These are phyloP conservation scores for Siphamia tubifer DNA, from an alignment of 2,113 vertebrate genomes.

Conservation along the genomic window DNA sequence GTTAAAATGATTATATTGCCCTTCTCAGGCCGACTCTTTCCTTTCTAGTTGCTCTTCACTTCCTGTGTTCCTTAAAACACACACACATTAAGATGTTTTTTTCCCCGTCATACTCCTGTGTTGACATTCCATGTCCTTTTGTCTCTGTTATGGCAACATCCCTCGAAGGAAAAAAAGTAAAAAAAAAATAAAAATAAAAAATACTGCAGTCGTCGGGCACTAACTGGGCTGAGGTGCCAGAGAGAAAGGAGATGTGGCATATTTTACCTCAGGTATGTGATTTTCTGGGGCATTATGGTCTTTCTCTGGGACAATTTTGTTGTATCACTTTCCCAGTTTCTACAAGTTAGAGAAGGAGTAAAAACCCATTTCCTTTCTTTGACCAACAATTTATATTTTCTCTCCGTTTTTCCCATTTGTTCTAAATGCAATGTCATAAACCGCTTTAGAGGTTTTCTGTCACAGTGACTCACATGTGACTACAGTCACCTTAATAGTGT, in stretches of 20 bases:
- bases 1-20: slow-evolving; percentile 38
- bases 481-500: no score
- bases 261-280: not conserved
- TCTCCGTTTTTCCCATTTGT: not conserved
- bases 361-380: not conserved
- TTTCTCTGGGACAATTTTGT: not conserved
- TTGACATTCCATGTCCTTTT: slow-evolving; percentile 47
- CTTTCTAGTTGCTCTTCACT: slow-evolving; percentile 17
- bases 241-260: slow-evolving; percentile 5
- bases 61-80: slow-evolving; percentile 27
- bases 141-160: slow-evolving; percentile 39
- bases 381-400: not conserved
- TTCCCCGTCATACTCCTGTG: slow-evolving; percentile 19
- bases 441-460: not conserved
- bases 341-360: not conserved
- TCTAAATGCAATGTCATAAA: not conserved
- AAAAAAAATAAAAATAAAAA: not conserved
- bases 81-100: slow-evolving; percentile 14
- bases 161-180: slow-evolving; percentile 2
- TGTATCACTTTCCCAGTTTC: not conserved
- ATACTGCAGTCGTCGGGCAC: not conserved
- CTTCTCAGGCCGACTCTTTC: slow-evolving; percentile 13
- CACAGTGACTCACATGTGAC: no score
- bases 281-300: not conserved
- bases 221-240: not conserved